Base-by-base conservation (phyloP, 2,113 vertebrate species). In the Gavia stellata region DNA sequence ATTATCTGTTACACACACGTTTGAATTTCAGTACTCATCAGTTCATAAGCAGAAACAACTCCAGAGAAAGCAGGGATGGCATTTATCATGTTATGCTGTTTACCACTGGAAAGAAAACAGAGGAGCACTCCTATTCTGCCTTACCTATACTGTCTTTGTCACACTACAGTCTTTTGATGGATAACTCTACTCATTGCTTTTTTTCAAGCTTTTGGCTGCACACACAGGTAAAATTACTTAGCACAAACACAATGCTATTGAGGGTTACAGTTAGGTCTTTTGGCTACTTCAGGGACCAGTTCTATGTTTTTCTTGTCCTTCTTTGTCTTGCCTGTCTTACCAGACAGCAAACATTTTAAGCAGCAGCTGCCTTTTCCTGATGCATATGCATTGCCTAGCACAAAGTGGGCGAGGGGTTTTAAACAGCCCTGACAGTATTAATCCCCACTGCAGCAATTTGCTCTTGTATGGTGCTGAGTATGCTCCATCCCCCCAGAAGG, bases 1-100 rank as follows among this genome's bases (percentile, higher is more conserved):
- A 81, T 95, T 92, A 86, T 75, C 74, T 87, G 34, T 92, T 95
- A 92, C 33, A 93, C 61, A 45, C 74, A 63, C 81, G 94, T 97
- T 61, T 96, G 86, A 94, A 97, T 97, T 97, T 97, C 90, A 97
- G 14, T 91, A 75, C 18, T 47, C 90, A 91, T 94, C 78, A 86
- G 79, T 93, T 96, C 81, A 96, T 81, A 97, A 92, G 71, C 74
- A 96, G 83, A 95, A 97, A 87, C 21, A 96, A 94, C 73, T 63
- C 42, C 80, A 94, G 78, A 94, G 59, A 95, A 95, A 83, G 55
- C 38, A 89, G 74, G 42, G 20, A 78, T 0, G 0, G 55, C 58
- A 94, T 97, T 96, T 88, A 94, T 94, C 94, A 96, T 52, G 29
- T 58, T 82, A 24, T 53, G 66, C 56, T 88, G 8, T 96, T 88